Conservation (phyloP, 2,888 invertebrate species). For the Agonopterix arenella region DNA sequence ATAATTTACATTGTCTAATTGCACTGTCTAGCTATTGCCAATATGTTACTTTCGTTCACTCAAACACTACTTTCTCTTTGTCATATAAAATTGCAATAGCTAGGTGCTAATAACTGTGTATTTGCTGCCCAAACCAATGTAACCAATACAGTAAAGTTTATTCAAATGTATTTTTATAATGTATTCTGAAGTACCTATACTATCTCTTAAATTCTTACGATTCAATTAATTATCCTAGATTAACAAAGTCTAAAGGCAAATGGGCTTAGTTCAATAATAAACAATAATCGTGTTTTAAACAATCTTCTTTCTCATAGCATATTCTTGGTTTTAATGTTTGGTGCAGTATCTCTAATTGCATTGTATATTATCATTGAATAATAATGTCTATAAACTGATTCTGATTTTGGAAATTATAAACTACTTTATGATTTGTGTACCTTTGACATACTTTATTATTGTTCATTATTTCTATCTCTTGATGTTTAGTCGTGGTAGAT, state of each 20-base stretch:
- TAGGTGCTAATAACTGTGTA: constrained; percentile 20
- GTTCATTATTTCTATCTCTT: constrained; percentile 2
- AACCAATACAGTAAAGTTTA: constrained; percentile 28
- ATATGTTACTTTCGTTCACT: too few species aligned
- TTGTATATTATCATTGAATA: constrained; percentile 71
- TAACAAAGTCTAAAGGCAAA: constrained; percentile 61
- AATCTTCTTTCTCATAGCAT: constrained; percentile 59
- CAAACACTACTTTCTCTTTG: not conserved
- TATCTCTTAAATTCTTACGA: constrained; percentile 36
- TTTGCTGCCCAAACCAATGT: constrained; percentile 32
- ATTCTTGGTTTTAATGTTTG: constrained; percentile 71
- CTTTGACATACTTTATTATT: constrained; percentile 40
- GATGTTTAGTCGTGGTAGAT: constrained; percentile 6
- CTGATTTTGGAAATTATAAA: constrained; percentile 42
- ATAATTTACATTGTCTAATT: too few species aligned
- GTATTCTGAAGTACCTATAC: constrained; percentile 15
- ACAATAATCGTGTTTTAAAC: constrained; percentile 46
- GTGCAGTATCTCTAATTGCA: constrained; percentile 74
- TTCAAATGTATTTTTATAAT: constrained; percentile 26
- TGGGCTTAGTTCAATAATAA: constrained; percentile 57
- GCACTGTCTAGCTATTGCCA: not conserved
- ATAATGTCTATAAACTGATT: constrained; percentile 46
- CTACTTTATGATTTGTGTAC: constrained; percentile 31
- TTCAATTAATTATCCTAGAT: constrained; percentile 41
- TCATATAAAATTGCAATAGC: constrained; percentile 28